Evolutionary conservation across 1,140 invertebrate genomes (phyloP).

Genomic region (Drosophila jambulina): DNA sequence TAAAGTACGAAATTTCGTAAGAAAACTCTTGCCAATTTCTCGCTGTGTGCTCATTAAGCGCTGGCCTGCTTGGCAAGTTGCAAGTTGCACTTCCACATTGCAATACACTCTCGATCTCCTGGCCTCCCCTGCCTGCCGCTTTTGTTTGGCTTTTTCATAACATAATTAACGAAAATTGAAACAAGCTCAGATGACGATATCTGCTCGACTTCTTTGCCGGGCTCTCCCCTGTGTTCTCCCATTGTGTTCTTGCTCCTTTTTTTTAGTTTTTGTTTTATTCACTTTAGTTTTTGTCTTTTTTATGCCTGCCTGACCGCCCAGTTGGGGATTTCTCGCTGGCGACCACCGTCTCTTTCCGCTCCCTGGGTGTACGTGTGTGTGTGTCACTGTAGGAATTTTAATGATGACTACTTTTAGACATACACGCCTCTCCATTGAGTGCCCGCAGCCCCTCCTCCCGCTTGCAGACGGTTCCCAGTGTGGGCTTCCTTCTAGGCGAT

Average conservation of each 20-base stretch:
- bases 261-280: slow-evolving; percentile 12
- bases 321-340: slow-evolving; percentile 59
- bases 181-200: slow-evolving; percentile 60
- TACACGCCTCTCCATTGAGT: slow-evolving; percentile 78
- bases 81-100: slow-evolving; percentile 47
- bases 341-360: slow-evolving; percentile 22
- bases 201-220: slow-evolving; percentile 14
- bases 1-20: background rate
- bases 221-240: slow-evolving; percentile 34
- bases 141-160: slow-evolving; percentile 65
- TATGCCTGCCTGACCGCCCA: slow-evolving; percentile 55
- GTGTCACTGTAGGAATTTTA: slow-evolving; percentile 81
- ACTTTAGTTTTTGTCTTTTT: slow-evolving; percentile 7
- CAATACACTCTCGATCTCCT: slow-evolving; percentile 15
- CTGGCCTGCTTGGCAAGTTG: slow-evolving; percentile 34
- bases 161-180: slow-evolving; percentile 81
- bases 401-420: slow-evolving; percentile 83
- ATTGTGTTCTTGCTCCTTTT: slow-evolving; percentile 40
- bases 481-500: slow-evolving; percentile 50
- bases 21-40: background rate
- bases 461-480: slow-evolving; percentile 15
- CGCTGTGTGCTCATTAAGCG: slow-evolving; percentile 61
- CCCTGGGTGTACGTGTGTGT: slow-evolving; percentile 39
- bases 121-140: slow-evolving; percentile 3
- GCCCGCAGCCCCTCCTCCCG: slow-evolving; percentile 3